Evolutionary conservation across 1,140 invertebrate genomes (phyloP).

Genomic region (Penaeus chinensis): DNA sequence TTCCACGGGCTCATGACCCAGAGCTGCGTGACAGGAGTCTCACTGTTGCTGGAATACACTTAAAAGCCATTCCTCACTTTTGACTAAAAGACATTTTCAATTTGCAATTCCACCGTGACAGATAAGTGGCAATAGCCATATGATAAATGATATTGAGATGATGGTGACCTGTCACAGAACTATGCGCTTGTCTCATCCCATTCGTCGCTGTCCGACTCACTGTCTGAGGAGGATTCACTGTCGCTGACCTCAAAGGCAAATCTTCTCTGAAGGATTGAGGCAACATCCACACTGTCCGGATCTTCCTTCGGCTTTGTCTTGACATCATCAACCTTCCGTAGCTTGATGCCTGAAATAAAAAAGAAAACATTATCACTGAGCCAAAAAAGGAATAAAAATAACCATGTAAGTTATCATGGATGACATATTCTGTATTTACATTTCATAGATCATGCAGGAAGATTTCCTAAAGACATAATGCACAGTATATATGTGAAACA

Average conservation of each 20-base stretch:
- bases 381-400: not conserved
- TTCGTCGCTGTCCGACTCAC: conserved; percentile 78
- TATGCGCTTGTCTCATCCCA: conserved; percentile 74
- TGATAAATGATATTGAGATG: too few relatives aligned
- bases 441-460: not conserved
- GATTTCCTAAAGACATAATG: not conserved
- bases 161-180: not conserved
- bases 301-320: conserved; percentile 81
- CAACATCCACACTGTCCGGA: conserved; percentile 87
- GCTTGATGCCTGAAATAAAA: conserved; percentile 79
- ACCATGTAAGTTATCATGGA: not conserved
- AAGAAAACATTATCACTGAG: conserved; percentile 30
- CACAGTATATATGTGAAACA: not conserved
- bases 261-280: conserved; percentile 91
- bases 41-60: too few relatives aligned
- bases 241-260: conserved; percentile 96
- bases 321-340: conserved; percentile 92
- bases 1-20: too few relatives aligned
- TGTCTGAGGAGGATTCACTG: conserved; percentile 85
- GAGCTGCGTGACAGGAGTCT: too few relatives aligned
- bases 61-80: too few relatives aligned
- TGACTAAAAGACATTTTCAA: too few relatives aligned
- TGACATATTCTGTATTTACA: not conserved
- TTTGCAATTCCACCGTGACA: too few relatives aligned
- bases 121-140: too few relatives aligned